phyloP scores from a whole-genome alignment of 1,140 invertebrate genomes.

The Phthorimaea operculella region DNA sequence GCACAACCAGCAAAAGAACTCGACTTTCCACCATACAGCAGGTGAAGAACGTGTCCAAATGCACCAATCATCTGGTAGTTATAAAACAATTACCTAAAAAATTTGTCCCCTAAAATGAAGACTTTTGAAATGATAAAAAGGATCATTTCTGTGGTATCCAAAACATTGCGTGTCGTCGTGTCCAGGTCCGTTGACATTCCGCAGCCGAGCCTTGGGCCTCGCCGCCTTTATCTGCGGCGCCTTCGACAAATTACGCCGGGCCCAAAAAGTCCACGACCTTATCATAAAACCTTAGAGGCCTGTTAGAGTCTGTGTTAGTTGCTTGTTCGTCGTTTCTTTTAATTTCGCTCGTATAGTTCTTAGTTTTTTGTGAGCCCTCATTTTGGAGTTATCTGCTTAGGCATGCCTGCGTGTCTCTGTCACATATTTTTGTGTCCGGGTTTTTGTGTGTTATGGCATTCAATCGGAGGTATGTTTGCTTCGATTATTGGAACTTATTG shows the following conservation, averaged over 20 bases:
- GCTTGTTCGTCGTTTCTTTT: constrained; percentile 58
- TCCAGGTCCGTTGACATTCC: constrained; percentile 37
- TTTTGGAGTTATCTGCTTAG: constrained; percentile 54
- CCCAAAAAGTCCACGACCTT: constrained; percentile 51
- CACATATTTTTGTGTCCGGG: constrained; percentile 36
- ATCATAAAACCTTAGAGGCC: constrained; percentile 49
- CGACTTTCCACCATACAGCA: too few relatives aligned
- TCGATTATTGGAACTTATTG: too few relatives aligned
- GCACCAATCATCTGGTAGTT: too few relatives aligned
- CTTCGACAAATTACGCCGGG: constrained; percentile 62
- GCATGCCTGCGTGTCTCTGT: constrained; percentile 46
- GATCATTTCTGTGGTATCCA: background rate
- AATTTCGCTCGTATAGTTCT: constrained; percentile 55
- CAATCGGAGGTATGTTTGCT: too few relatives aligned
- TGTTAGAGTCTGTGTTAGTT: constrained; percentile 40
- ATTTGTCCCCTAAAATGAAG: background rate
- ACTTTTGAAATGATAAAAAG: constrained; percentile 1
- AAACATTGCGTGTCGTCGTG: constrained; percentile 26
- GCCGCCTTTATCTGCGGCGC: constrained; percentile 60
- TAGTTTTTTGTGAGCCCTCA: constrained; percentile 48
- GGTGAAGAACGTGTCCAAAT: too few relatives aligned
- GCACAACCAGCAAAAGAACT: too few relatives aligned
- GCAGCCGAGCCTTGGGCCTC: constrained; percentile 29
- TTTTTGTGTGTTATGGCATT: background rate
- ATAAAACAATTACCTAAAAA: too few relatives aligned